Evolutionary conservation across 2,888 invertebrate species (phyloP).

Genomic region (Polydrusus tereticollis): DNA sequence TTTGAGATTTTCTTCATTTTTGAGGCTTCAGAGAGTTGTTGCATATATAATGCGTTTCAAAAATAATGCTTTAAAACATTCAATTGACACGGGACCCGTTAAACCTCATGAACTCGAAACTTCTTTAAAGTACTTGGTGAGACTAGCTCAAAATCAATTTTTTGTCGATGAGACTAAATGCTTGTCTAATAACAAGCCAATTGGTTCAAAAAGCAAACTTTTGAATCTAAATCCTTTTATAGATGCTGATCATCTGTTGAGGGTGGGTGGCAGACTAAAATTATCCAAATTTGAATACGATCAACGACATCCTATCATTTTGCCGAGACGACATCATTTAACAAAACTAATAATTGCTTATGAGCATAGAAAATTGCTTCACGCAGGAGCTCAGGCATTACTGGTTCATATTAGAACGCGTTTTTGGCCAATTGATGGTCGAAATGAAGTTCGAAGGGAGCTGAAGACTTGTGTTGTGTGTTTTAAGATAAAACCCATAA

Average conservation of each 20-base stretch:
- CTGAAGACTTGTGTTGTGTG: constrained; percentile 3
- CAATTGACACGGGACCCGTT: neutral
- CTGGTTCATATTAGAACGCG: neutral
- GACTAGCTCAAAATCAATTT: constrained; percentile 24
- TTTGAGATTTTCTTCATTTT: too few species aligned
- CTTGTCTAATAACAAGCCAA: neutral
- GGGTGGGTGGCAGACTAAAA: constrained; percentile 29
- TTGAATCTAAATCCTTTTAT: constrained; percentile 28
- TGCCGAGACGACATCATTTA: constrained; percentile 1
- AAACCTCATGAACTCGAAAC: constrained; percentile 19
- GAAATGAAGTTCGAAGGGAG: constrained; percentile 16
- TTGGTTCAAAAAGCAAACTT: constrained; percentile 25
- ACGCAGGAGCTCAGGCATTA: constrained; percentile 20
- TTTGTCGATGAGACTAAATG: constrained; percentile 21
- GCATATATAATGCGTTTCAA: too few species aligned
- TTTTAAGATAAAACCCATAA: too few species aligned
- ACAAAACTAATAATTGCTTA: constrained; percentile 25
- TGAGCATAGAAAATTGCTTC: constrained; percentile 13
- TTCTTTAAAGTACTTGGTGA: constrained; percentile 22
- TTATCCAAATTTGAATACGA: constrained; percentile 20
- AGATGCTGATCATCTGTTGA: constrained; percentile 20
- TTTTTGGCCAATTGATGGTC: constrained; percentile 35
- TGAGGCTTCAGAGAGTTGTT: too few species aligned
- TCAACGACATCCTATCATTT: constrained; percentile 20
- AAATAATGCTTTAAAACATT: too few species aligned